phyloP scores from a whole-genome alignment of 1,140 invertebrate species.

The Brachionus rotundiformis region DNA sequence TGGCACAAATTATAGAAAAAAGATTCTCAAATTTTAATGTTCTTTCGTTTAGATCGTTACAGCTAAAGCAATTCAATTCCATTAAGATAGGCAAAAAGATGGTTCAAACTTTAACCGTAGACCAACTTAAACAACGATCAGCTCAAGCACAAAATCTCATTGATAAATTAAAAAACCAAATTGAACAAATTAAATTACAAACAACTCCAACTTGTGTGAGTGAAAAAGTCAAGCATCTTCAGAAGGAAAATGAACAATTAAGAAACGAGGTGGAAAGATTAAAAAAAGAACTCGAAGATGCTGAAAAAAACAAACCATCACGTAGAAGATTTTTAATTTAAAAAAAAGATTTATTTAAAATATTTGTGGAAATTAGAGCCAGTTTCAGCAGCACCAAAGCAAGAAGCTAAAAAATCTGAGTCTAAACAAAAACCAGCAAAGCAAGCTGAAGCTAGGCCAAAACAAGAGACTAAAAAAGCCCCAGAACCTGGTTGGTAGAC shows the following conservation, averaged over 20 bases:
- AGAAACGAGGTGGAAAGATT: conserved; percentile 32
- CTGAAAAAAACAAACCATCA: background rate
- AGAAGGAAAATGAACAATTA: conserved; percentile 44
- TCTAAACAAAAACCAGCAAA: conserved; percentile 19
- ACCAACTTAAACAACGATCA: conserved; percentile 12
- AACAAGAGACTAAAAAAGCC: conserved; percentile 36
- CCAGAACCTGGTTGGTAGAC: background rate
- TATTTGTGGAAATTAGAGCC: background rate
- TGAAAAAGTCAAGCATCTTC: background rate
- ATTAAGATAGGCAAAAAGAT: conserved; percentile 4
- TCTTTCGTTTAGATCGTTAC: conserved; percentile 47
- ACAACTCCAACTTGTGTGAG: background rate
- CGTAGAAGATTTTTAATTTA: background rate
- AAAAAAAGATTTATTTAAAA: background rate
- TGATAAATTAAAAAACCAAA: conserved; percentile 41
- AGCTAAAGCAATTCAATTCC: background rate
- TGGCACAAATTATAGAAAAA: background rate
- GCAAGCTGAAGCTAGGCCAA: background rate
- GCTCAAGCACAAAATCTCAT: conserved; percentile 36
- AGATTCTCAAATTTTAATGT: conserved; percentile 13
- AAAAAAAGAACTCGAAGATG: conserved; percentile 7
- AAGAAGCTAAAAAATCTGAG: conserved; percentile 8
- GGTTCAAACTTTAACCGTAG: conserved; percentile 10
- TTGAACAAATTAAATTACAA: conserved; percentile 34
- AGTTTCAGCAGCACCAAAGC: background rate